Conservation (phyloP, 2,797 vertebrate species). For the Odontamblyopus rebecca region DNA sequence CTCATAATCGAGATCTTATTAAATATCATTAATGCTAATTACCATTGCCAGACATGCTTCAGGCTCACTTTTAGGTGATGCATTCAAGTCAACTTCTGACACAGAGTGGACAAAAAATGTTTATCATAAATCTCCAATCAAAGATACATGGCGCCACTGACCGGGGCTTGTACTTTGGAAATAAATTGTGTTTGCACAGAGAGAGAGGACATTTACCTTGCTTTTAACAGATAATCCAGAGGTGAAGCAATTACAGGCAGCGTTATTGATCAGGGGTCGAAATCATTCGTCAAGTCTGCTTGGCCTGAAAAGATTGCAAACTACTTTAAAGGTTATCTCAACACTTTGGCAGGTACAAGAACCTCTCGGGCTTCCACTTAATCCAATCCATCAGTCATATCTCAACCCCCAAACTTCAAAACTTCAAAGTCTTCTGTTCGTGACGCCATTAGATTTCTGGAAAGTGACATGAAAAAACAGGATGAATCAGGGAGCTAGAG, state of each 20-base stretch:
- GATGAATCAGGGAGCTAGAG: conserved; percentile 61
- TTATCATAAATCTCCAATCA: neutral
- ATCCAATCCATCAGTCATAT: conserved; percentile 37
- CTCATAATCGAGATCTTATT: conserved; percentile 50
- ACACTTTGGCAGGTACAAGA: conserved; percentile 25
- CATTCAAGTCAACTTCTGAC: conserved; percentile 22
- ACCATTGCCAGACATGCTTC: conserved; percentile 42
- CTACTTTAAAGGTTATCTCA: conserved; percentile 51
- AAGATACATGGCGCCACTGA: neutral
- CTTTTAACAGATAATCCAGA: conserved; percentile 37
- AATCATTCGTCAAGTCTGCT: conserved; percentile 30
- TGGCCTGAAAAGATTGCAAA: conserved; percentile 42
- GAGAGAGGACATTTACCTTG: conserved; percentile 10
- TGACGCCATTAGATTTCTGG: conserved; percentile 39
- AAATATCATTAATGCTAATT: conserved; percentile 53
- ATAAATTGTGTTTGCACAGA: conserved; percentile 7
- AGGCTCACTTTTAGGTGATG: conserved; percentile 43
- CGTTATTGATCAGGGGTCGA: conserved; percentile 35
- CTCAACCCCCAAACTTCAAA: conserved; percentile 38
- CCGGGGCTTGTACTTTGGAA: conserved; percentile 1
- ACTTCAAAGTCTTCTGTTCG: conserved; percentile 23
- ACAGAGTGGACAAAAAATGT: conserved; percentile 3
- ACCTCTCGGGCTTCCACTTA: conserved; percentile 17
- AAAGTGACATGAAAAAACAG: conserved; percentile 53
- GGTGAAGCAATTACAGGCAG: conserved; percentile 42